Evolutionary conservation across 2,797 vertebrate genomes (phyloP), one percentile per base, ranked within the genome.

Genomic region (Channallabes apus): DNA sequence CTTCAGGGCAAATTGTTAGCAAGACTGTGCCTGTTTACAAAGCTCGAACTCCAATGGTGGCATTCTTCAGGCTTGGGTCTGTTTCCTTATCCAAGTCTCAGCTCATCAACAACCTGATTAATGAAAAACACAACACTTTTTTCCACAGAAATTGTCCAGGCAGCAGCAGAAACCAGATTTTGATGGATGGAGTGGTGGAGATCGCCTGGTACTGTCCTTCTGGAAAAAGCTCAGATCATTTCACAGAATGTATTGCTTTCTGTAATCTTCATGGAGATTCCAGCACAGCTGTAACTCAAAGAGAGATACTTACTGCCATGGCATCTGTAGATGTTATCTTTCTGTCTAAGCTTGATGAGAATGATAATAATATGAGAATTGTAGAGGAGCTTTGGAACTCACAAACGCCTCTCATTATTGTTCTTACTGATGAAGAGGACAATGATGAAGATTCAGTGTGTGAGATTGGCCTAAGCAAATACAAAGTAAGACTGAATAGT

Each of bases 111-210:
- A 17, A 32, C 67, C 32, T 68, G 67, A 68, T 68, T 8, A 35
- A 68, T 35, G 67, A 68, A 6, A 68, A 1, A 3, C 67, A 68
- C 17, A 7, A 68, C 67, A 68, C 67, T 35, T 68, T 68, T 18
- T 68, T 35, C 18, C 67, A 68, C 32, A 68, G 32, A 68, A 6
- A 68, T 6, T 20, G 67, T 68, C 67, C 17, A 18, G 67, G 67
- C 67, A 68, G 67, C 67, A 35, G 67, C 67, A 68, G 6, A 20
- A 68, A 32, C 32, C 29, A 6, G 4, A 17, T 68, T 8, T 32
- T 35, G 67, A 68, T 68, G 67, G 67, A 68, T 9, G 67, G 67
- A 35, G 67, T 68, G 32, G 67, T 68, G 32, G 67, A 68, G 67
- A 68, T 38, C 15, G 67, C 67, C 2, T 68, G 67, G 67, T 68